Percentiles rank a stretch among this genome's conserved stretches.
phyloP scores from a whole-genome alignment of 1,140 invertebrate species.

The Tetramorium parvispinum region DNA sequence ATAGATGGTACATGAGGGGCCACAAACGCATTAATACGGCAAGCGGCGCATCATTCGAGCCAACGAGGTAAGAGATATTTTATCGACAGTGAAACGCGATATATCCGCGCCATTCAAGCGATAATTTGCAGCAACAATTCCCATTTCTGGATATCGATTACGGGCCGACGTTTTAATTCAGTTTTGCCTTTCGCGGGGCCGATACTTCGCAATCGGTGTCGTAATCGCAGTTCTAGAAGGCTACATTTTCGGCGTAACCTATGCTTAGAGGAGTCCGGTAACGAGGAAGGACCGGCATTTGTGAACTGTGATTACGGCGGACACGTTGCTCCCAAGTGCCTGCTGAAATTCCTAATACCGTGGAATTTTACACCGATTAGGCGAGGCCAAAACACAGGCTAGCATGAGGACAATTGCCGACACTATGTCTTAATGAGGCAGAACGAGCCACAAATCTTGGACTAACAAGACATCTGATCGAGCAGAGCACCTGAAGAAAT shows the following conservation, averaged over 20 bases:
- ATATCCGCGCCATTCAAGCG: conserved; percentile 11
- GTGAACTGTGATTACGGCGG: conserved; percentile 8
- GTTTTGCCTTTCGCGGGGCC: not conserved
- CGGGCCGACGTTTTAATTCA: conserved; percentile 41
- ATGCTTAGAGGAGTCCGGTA: conserved; percentile 11
- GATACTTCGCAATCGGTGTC: not conserved
- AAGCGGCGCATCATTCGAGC: not conserved
- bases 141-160: conserved; percentile 57
- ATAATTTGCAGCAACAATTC: conserved; percentile 34
- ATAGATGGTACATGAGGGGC: not conserved
- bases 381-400: conserved; percentile 56
- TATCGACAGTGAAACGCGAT: conserved; percentile 41
- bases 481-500: not conserved
- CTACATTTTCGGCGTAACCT: conserved; percentile 28
- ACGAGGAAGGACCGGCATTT: conserved; percentile 25
- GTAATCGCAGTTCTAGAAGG: conserved; percentile 21
- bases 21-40: conserved; percentile 26
- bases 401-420: conserved; percentile 64
- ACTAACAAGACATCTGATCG: conserved; percentile 72
- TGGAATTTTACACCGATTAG: conserved; percentile 66
- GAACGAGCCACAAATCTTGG: conserved; percentile 76
- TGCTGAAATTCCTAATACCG: conserved; percentile 29
- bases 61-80: conserved; percentile 46
- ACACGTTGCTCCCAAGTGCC: not conserved
- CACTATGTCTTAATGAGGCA: conserved; percentile 69